Conservation (phyloP, 2,113 vertebrate genomes). For the Tachuris rubrigastra region DNA sequence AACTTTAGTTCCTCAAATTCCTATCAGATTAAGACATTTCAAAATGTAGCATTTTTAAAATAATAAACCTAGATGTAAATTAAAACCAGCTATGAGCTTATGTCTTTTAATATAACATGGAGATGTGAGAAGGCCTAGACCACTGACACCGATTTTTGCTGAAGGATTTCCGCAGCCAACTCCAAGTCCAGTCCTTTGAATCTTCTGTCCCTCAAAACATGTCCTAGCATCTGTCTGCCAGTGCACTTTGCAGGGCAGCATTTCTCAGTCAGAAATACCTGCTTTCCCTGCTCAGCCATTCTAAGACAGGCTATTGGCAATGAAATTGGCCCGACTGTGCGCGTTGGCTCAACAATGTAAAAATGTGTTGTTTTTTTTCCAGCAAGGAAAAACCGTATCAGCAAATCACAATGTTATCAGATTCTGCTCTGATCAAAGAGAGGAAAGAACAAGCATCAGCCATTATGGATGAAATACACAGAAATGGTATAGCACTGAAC, state of each 20-base stretch:
- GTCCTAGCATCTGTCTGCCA: neutral
- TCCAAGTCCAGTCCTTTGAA: neutral
- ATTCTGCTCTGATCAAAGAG: conserved; percentile 84
- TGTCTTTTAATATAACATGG: neutral
- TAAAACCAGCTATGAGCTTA: neutral
- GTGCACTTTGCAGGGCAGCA: neutral
- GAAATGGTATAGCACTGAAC: conserved; percentile 78
- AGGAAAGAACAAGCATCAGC: conserved; percentile 89
- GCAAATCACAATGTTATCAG: conserved; percentile 81
- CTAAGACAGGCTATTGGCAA: neutral
- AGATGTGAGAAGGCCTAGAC: conserved; percentile 14
- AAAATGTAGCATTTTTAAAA: conserved; percentile 8
- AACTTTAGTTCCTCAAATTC: neutral
- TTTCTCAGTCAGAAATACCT: neutral
- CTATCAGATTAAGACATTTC: neutral
- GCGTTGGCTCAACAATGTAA: conserved; percentile 8
- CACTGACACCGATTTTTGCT: neutral
- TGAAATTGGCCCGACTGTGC: neutral
- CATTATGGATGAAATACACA: conserved; percentile 90
- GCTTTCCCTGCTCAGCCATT: neutral
- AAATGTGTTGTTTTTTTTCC: conserved; percentile 69
- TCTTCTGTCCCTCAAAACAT: neutral
- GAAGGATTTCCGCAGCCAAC: neutral
- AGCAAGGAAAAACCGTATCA: conserved; percentile 60
- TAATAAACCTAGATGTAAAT: neutral